These are phyloP conservation scores for Acrocyrtus sp. DNA, from an alignment of 2,888 invertebrate genomes.

Conservation along the genomic window DNA sequence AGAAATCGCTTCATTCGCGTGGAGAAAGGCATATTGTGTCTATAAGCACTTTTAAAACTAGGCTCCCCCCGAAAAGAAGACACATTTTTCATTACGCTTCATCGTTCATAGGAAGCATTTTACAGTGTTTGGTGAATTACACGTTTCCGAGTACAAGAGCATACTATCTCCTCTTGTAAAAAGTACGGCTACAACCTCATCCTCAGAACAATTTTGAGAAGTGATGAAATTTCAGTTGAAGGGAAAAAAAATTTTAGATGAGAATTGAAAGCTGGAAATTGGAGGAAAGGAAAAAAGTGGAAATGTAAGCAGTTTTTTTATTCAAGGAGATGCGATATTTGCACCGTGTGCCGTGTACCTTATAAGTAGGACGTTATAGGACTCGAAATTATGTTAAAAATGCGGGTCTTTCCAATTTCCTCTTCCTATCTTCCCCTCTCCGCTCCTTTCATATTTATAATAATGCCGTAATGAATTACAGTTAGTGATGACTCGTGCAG, in stretches of 20 bases:
- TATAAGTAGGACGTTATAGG: neutral
- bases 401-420: neutral
- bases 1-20: conserved; percentile 13
- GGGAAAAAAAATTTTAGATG: neutral
- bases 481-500: conserved; percentile 25
- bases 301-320: conserved; percentile 17
- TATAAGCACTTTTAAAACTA: neutral
- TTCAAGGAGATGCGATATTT: neutral
- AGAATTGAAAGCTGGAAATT: conserved; percentile 10
- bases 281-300: conserved; percentile 14
- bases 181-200: neutral
- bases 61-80: neutral
- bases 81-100: conserved; percentile 27
- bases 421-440: neutral
- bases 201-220: neutral
- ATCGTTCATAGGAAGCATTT: conserved; percentile 28
- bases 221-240: conserved; percentile 11
- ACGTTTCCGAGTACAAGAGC: too few relatives aligned
- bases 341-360: neutral
- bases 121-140: conserved; percentile 14
- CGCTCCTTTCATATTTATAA: neutral
- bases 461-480: conserved; percentile 27
- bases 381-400: neutral
- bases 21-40: conserved; percentile 19
- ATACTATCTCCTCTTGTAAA: too few relatives aligned